phyloP scores from a whole-genome alignment of 2,888 invertebrate genomes.

The Caenorhabditis auriculariae region DNA sequence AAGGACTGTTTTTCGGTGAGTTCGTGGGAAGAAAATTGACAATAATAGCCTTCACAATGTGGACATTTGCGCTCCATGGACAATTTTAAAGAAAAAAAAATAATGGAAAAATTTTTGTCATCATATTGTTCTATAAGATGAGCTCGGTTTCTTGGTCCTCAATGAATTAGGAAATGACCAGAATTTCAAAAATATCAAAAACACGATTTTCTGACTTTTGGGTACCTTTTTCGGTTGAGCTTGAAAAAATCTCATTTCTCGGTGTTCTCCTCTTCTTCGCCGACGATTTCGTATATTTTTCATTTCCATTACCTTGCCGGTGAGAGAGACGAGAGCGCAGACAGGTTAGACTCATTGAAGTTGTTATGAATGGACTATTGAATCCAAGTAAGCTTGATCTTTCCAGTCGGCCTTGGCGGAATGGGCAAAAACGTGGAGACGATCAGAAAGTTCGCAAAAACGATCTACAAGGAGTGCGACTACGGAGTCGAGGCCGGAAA shows the following conservation, averaged over 20 bases:
- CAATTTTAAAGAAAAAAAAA: too few relatives aligned
- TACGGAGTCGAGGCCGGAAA: constrained; percentile 18
- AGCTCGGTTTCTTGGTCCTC: too few relatives aligned
- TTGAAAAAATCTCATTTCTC: too few relatives aligned
- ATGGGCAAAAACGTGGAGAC: constrained; percentile 20
- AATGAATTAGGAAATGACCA: too few relatives aligned
- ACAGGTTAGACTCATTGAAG: too few relatives aligned
- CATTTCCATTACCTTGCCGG: too few relatives aligned
- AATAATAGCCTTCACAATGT: not conserved
- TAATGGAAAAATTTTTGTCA: too few relatives aligned
- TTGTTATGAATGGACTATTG: not conserved
- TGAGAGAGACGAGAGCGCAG: too few relatives aligned
- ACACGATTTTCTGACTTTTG: not conserved
- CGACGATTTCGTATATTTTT: too few relatives aligned
- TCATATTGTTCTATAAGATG: too few relatives aligned
- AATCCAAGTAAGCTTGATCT: not conserved
- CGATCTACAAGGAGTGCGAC: constrained; percentile 29
- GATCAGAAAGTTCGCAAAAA: constrained; percentile 20
- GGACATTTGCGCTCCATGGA: too few relatives aligned
- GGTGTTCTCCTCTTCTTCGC: too few relatives aligned
- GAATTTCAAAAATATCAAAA: not conserved
- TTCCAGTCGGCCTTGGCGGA: constrained; percentile 28
- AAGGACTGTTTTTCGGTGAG: constrained; percentile 46
- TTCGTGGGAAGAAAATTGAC: not conserved
- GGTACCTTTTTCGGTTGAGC: not conserved